Conservation (phyloP, 2,797 vertebrate genomes). For the Manis pentadactyla region DNA sequence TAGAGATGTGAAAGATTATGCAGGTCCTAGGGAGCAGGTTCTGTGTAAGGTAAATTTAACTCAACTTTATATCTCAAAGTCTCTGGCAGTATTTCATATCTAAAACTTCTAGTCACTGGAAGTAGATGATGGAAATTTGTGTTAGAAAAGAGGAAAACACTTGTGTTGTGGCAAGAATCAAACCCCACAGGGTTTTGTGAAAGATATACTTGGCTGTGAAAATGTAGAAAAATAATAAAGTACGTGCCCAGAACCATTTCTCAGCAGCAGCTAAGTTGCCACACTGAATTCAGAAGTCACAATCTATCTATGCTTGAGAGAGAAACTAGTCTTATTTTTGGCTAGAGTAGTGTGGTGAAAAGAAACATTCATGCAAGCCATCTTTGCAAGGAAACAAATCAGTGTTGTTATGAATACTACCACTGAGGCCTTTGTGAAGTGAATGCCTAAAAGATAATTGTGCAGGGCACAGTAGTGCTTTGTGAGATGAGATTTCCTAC, state of each 20-base stretch:
- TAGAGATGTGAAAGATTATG: conserved; percentile 9
- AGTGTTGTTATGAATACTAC: background rate
- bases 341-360: background rate
- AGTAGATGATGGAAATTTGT: background rate
- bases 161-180: background rate
- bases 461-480: background rate
- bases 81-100: background rate
- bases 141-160: conserved; percentile 12
- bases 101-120: background rate
- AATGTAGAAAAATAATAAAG: background rate
- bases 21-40: background rate
- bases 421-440: background rate
- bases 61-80: background rate
- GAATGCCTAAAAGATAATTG: background rate
- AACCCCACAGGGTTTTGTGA: background rate
- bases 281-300: background rate
- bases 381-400: background rate
- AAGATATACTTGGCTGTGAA: background rate
- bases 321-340: background rate
- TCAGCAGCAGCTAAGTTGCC: background rate
- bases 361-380: background rate
- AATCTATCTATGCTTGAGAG: background rate
- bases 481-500: background rate
- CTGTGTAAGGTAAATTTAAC: background rate
- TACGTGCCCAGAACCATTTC: background rate